Base-by-base conservation (phyloP, 1,140 invertebrate genomes). In the Physella acuta region DNA sequence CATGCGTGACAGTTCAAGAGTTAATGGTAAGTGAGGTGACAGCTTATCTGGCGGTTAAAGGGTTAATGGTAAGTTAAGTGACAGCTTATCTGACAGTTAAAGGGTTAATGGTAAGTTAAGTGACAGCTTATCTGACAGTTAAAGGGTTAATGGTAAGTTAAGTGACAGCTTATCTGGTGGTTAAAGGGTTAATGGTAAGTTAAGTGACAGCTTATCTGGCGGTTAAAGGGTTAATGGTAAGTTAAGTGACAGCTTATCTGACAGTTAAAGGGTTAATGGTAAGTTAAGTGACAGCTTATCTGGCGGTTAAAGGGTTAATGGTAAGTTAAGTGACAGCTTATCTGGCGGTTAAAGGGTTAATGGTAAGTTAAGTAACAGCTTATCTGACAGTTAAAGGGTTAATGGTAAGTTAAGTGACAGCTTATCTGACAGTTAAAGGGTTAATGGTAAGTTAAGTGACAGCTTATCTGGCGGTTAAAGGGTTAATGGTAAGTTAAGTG, bases 1-100 rank as follows among this genome's bases (percentile, higher is more conserved):
- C 56, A 67, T 75, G 2, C 60, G 75, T 60, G 81, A 82, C 61
- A 52, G 80, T 20, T 71, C 70, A 11, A 74, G 49, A 26, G 59
- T 61, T 68, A 77, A 81, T 55, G 79, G 80, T 82, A 53, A n/a
- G 73, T n/a, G n/a, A n/a, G 81, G 82, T 61, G 81, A 76, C 11
- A 75, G 75, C 56, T 67, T 75, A 3, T 60, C 74, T 60, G 81
- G 82, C 61, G 52, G 80, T 20, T 71, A 71, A 11, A 74, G 49
- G n/a, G 59, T 61, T 68, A 77, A 81, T 55, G 79, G 80, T 82
- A 53, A n/a, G 73, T n/a, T n/a, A n/a, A n/a, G n/a, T n/a, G 81
- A 76, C 11, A 75, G 75, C 56, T 67, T 75, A 3, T 60, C 74
- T 60, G 81, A 82, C 61, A 52, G 80, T 20, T 71, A 71, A 11